Conservation (phyloP, 2,888 invertebrate genomes). For the Drosophila ezoana region DNA sequence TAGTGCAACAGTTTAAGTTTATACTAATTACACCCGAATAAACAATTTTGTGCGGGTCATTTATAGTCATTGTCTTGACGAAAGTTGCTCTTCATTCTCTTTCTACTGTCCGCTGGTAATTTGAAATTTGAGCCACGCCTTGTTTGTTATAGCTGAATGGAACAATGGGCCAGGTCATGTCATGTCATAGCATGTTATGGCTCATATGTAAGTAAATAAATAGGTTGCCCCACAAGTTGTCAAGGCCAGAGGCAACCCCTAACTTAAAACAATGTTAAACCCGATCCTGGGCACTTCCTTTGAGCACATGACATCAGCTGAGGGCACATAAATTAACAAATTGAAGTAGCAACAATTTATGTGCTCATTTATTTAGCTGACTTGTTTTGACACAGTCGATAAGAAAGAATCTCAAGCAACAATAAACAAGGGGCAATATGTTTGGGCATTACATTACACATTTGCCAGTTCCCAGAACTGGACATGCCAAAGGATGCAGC, state of each 20-base stretch:
- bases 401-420: slow-evolving; percentile 51
- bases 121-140: slow-evolving; percentile 41
- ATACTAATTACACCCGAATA: neutral
- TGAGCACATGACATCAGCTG: slow-evolving; percentile 47
- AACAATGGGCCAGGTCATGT: slow-evolving; percentile 43
- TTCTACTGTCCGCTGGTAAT: slow-evolving; percentile 4
- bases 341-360: slow-evolving; percentile 28
- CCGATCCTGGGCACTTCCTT: slow-evolving; percentile 23
- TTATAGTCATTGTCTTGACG: slow-evolving; percentile 1
- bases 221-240: slow-evolving; percentile 41
- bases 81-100: neutral
- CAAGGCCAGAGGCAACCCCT: slow-evolving; percentile 51
- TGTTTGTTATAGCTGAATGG: slow-evolving; percentile 28
- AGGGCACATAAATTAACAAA: slow-evolving; percentile 48
- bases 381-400: slow-evolving; percentile 67
- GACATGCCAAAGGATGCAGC: slow-evolving; percentile 31
- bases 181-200: slow-evolving; percentile 29
- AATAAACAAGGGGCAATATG: slow-evolving; percentile 24
- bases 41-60: neutral
- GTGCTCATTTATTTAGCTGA: slow-evolving; percentile 34
- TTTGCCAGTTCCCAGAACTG: slow-evolving; percentile 30
- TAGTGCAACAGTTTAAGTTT: too few relatives aligned
- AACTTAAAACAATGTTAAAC: neutral
- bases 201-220: slow-evolving; percentile 29
- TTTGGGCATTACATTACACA: slow-evolving; percentile 44